Conservation (phyloP, 2,797 vertebrate genomes). For the Sandelia bainsii region DNA sequence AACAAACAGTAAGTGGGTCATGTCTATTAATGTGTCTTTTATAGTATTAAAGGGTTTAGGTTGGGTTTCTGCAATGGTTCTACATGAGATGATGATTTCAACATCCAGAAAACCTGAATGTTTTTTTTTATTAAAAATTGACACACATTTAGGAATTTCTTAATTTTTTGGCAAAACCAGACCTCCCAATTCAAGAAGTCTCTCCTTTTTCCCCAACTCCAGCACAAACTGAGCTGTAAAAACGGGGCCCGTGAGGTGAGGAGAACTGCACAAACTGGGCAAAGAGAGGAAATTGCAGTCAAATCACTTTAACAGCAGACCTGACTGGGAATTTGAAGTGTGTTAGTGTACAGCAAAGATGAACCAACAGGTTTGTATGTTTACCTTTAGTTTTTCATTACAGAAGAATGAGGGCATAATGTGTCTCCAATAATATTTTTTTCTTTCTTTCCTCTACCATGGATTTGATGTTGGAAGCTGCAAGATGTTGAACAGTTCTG, state of each 20-base stretch:
- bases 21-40: not conserved
- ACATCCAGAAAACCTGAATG: not conserved
- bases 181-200: constrained; percentile 1
- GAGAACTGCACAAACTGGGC: constrained; percentile 35
- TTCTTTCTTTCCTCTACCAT: no score
- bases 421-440: no score
- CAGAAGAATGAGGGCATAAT: no score
- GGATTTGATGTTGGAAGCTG: no score
- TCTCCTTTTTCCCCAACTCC: not conserved
- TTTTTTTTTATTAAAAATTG: no score
- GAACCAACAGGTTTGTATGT: not conserved
- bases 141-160: not conserved
- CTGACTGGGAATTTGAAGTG: not conserved
- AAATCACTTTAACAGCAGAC: constrained; percentile 4
- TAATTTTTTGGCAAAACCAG: not conserved
- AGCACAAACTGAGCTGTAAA: not conserved
- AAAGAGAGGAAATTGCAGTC: constrained; percentile 15
- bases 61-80: not conserved
- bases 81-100: not conserved
- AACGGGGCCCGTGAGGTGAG: constrained; percentile 36
- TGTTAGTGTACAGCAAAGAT: not conserved
- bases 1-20: not conserved
- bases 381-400: not conserved
- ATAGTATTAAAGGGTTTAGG: not conserved
- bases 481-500: no score